Evolutionary conservation across 1,140 invertebrate species (phyloP), one percentile per base, ranked within the genome.

Genomic region (Scaptomyza graminum): DNA sequence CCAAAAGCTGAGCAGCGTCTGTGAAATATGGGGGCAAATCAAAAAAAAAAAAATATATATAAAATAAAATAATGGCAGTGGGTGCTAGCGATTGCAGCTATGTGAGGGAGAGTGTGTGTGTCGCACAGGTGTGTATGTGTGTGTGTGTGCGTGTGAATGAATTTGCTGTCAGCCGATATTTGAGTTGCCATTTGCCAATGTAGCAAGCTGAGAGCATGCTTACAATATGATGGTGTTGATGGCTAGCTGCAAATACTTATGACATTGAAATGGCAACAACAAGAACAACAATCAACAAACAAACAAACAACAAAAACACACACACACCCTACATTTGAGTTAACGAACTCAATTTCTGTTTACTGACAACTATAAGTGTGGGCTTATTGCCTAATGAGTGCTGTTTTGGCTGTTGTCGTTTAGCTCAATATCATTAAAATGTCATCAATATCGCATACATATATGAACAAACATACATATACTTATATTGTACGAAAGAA

Each of bases 11-110:
- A 44, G 50, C n/a, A 28, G 28, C 52, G 28, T 28, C 28, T 67
- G 78, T 72, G 56, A 76, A 81, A 82, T 76, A 66, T 84, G 76
- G 70, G 78, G 65, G 78, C 74, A 74, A 85, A 85, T 87, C 66
- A 83, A 83, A 83, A 79, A 60, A 83, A 83, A 79, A 84, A 52
- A 60, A 72, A 59, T 51, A 67, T 67, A 67, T 60, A 79, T 83
- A 59, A 66, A 72, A 59, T 51, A 67, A 72, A 67, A 66, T 72
- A 72, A 63, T 51, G 47, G 28, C 65, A 51, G 15, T 56, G 46
- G 12, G 18, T 59, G 43, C 51, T 18, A 13, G 63, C 52, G 54
- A 56, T 65, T 39, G 41, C 63, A 57, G 47, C 39, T 34, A 59
- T 52, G 61, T 37, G 46, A 34, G 16, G 37, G 12, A 31, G 7